Conservation (phyloP, 2,797 vertebrate species). For the Pseudocheirus occidentalis region DNA sequence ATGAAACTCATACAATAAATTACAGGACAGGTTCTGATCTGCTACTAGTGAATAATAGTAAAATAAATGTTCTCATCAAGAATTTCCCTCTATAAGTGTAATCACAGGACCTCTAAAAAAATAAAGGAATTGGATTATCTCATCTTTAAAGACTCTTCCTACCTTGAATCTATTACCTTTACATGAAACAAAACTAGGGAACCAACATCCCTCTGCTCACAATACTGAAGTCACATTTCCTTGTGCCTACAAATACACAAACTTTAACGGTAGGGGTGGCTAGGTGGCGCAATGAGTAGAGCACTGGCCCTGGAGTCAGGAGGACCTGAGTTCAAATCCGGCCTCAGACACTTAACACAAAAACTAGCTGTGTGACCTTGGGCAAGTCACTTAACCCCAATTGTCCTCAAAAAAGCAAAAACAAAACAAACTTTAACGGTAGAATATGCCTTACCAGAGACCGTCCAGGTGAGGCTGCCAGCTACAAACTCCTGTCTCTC, state of each 20-base stretch:
- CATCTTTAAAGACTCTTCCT: background rate
- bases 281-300: too few relatives aligned
- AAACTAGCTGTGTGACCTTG: too few relatives aligned
- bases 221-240: background rate
- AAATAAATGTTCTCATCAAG: background rate
- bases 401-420: too few relatives aligned
- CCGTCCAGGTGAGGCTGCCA: conserved; percentile 84
- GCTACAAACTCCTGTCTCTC: conserved; percentile 92
- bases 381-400: too few relatives aligned
- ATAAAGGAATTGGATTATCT: background rate
- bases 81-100: background rate
- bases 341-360: too few relatives aligned
- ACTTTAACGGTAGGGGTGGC: background rate
- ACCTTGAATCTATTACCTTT: background rate
- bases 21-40: background rate
- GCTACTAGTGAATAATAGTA: background rate
- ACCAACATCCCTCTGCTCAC: background rate
- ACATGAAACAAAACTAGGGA: background rate
- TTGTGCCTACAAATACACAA: conserved; percentile 9
- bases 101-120: background rate
- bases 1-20: background rate
- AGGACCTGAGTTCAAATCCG: too few relatives aligned
- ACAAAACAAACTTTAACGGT: background rate
- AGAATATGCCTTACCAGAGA: conserved; percentile 87
- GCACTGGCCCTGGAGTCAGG: too few relatives aligned